Evolutionary conservation across 2,888 invertebrate genomes (phyloP).

Genomic region (Lordiphosa fenestrarum): DNA sequence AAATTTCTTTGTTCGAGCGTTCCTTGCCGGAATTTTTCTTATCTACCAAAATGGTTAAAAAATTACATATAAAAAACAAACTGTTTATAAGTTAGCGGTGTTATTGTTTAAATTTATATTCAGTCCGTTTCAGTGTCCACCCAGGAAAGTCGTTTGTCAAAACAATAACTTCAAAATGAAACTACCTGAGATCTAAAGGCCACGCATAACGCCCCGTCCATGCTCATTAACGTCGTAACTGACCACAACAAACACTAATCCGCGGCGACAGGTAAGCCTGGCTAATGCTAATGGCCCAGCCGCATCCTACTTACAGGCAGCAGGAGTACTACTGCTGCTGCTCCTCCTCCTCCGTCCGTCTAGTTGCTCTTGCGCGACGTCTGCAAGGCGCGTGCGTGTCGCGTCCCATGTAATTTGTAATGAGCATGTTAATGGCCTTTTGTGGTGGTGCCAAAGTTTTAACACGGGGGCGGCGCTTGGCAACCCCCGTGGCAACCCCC

Average conservation of each 20-base stretch:
- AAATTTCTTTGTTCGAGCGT: too few relatives aligned
- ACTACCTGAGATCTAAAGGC: slow-evolving; percentile 26
- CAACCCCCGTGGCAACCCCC: too few relatives aligned
- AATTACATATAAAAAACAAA: too few relatives aligned
- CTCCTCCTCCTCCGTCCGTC: slow-evolving; percentile 3
- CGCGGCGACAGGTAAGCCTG: slow-evolving; percentile 57
- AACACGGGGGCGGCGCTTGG: slow-evolving; percentile 32
- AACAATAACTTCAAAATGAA: slow-evolving; percentile 25
- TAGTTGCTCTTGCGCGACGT: slow-evolving; percentile 19
- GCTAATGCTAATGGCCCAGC: slow-evolving; percentile 59
- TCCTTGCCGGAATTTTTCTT: too few relatives aligned
- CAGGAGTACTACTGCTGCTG: neutral
- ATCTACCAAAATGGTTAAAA: too few relatives aligned
- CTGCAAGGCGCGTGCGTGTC: slow-evolving; percentile 51
- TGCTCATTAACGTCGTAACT: slow-evolving; percentile 39
- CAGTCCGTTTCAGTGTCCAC: neutral
- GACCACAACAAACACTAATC: slow-evolving; percentile 62
- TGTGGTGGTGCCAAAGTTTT: slow-evolving; percentile 14
- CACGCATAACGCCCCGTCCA: slow-evolving; percentile 15
- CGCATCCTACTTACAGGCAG: slow-evolving; percentile 35
- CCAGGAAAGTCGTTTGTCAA: slow-evolving; percentile 6
- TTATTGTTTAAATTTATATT: too few relatives aligned
- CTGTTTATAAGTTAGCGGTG: too few relatives aligned
- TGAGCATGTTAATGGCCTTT: slow-evolving; percentile 58
- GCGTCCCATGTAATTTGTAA: slow-evolving; percentile 61